Base-by-base conservation (phyloP, 2,113 vertebrate genomes). In the Microtus oregoni region DNA sequence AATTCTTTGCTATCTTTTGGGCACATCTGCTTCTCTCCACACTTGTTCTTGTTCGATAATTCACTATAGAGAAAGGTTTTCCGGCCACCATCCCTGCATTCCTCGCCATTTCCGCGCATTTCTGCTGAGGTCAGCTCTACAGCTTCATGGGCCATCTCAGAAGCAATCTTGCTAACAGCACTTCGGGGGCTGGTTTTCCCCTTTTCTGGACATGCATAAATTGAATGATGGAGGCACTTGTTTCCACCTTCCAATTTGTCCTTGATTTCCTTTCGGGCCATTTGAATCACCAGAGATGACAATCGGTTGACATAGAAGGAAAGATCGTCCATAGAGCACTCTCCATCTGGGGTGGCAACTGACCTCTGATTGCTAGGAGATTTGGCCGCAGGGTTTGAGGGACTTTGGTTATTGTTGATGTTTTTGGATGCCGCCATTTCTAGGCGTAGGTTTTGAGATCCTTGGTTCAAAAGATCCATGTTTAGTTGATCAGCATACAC, bases 211-310 rank as follows among this genome's bases (percentile, higher is more conserved):
- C 75, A 24, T 47, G 96, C 58, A 68, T 95, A 97, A 38, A 90
- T 93, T 55, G 96, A 96, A 88, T 98, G 97, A 52, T 97, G 98
- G 86, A 97, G 86, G 19, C 96, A 97, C 90, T 97, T 98, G 67
- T 26, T 95, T 76, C 97, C 92, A 47, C 68, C 81, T 96, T 98
- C 98, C 47, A 98, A 70, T 75, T 97, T 98, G 4, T 97, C 96
- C 68, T 95, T 98, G 96, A 98, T 97, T 95, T 98, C 97, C 77
- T 98, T 97, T 85, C 65, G 92, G 77, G 97, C 96, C 97, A 98
- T 97, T 73, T 98, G 98, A 94, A 96, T 91, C 67, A 97, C 97
- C 68, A 97, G 92, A 83, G 96, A 95, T 79, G 97, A 98, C 12
- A 98, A 85, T 22, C 79, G 87, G 68, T 98, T 97, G 77, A 98